These are phyloP conservation scores for Parazoanthus swiftii DNA, from an alignment of 92 coral and sea anemone genomes.

Conservation along the genomic window DNA sequence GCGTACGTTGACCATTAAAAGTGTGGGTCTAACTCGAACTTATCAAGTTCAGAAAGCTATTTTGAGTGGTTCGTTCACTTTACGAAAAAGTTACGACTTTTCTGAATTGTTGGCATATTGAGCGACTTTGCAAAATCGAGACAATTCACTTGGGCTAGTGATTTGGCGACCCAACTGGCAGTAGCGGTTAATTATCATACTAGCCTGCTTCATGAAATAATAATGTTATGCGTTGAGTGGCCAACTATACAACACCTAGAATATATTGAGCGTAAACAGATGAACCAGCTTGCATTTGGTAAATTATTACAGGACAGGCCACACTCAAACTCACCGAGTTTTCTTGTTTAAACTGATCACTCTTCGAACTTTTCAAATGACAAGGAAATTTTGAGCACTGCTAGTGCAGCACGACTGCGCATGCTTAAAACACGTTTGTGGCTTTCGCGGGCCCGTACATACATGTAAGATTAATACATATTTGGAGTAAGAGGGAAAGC, in stretches of 20 bases:
- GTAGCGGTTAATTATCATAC: conserved; percentile 69
- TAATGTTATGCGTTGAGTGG: conserved; percentile 73
- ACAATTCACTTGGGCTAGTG: neutral
- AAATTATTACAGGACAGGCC: conserved; percentile 59
- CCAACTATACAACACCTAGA: conserved; percentile 67
- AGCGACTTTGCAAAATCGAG: conserved; percentile 6
- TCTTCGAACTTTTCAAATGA: conserved; percentile 34
- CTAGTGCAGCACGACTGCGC: conserved; percentile 57
- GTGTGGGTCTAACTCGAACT: neutral
- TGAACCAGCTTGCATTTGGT: conserved; percentile 79
- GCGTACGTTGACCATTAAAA: conserved; percentile 7
- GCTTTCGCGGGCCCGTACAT: conserved; percentile 63
- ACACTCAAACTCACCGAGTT: neutral
- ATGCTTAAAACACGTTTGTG: conserved; percentile 67
- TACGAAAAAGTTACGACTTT: neutral
- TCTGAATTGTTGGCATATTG: neutral
- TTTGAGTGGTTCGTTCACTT: neutral
- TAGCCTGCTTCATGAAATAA: conserved; percentile 74
- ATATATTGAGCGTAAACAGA: conserved; percentile 87
- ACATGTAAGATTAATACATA: conserved; percentile 75
- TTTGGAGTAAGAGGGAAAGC: conserved; percentile 45
- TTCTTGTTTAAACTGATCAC: neutral
- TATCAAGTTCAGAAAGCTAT: neutral
- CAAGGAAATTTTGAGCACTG: neutral
- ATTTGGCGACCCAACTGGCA: conserved; percentile 34